Conservation (phyloP, 2,888 invertebrate species). For the Xylophagus ater region DNA sequence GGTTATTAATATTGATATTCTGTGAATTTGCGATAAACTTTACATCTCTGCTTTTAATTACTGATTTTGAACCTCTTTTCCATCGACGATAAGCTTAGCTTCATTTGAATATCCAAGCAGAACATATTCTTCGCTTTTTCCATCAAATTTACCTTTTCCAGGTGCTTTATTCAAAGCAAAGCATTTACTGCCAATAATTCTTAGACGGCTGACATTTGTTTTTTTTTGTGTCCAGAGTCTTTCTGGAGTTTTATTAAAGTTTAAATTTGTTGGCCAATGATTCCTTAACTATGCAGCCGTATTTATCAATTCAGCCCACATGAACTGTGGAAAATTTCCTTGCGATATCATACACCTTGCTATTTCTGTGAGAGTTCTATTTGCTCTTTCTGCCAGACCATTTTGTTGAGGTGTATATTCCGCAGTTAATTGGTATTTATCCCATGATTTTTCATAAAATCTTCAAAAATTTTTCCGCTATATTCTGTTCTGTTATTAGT, state of each 20-base stretch:
- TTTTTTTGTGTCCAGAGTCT: too few species aligned
- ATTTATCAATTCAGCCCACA: conserved; percentile 22
- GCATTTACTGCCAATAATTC: too few species aligned
- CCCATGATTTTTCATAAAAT: conserved; percentile 18
- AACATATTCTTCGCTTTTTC: conserved; percentile 12
- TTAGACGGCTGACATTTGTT: too few species aligned
- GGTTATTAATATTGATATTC: too few species aligned
- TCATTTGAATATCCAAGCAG: conserved; percentile 9
- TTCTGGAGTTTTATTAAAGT: too few species aligned
- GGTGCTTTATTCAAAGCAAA: too few species aligned
- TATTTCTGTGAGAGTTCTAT: conserved; percentile 19
- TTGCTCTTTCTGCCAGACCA: conserved; percentile 20
- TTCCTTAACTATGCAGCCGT: conserved; percentile 14
- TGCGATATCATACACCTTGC: conserved; percentile 20
- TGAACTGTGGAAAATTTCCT: neutral
- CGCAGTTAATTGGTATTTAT: conserved; percentile 19
- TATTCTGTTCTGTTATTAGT: conserved; percentile 22
- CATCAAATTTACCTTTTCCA: too few species aligned
- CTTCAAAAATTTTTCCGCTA: conserved; percentile 11
- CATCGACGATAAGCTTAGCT: conserved; percentile 12
- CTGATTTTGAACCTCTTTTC: too few species aligned
- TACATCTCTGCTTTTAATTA: too few species aligned
- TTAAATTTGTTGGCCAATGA: neutral
- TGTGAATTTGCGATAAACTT: too few species aligned
- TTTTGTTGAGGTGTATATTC: conserved; percentile 20